Evolutionary conservation across 2,888 invertebrate species (phyloP).

Genomic region (Drosophila suboccidentalis): DNA sequence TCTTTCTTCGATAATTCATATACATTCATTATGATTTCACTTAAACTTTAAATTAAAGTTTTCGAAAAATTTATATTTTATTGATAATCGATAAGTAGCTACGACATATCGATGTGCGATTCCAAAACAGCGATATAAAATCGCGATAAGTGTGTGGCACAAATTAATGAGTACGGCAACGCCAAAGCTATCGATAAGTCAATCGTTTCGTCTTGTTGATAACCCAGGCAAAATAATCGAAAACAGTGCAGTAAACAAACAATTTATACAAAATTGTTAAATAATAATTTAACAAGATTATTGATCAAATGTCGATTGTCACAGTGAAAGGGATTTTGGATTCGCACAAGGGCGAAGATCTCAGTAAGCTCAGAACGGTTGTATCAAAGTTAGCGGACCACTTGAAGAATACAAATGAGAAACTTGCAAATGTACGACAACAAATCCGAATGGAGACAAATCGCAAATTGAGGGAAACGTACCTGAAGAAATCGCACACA

Average conservation of each 20-base stretch:
- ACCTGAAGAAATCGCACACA: constrained; percentile 20
- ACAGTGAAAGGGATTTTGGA: constrained; percentile 2
- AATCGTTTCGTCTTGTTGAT: constrained; percentile 28
- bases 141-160: background rate
- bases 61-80: background rate
- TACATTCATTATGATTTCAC: background rate
- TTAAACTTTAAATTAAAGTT: background rate
- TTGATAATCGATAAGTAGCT: background rate
- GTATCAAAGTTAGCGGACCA: constrained; percentile 21
- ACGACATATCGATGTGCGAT: constrained; percentile 1
- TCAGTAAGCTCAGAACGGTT: constrained; percentile 4
- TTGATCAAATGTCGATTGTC: constrained; percentile 17
- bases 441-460: constrained; percentile 22
- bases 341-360: constrained; percentile 5
- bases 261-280: background rate
- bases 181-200: constrained; percentile 39
- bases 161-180: constrained; percentile 31
- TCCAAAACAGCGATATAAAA: background rate
- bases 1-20: no score
- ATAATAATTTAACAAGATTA: background rate
- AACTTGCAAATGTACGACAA: constrained; percentile 24
- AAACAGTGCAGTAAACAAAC: constrained; percentile 4
- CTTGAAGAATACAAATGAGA: constrained; percentile 35
- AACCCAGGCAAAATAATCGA: constrained; percentile 35
- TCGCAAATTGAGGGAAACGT: background rate